Conservation (phyloP, 2,888 invertebrate genomes). For the Rhaphigaster nebulosa region DNA sequence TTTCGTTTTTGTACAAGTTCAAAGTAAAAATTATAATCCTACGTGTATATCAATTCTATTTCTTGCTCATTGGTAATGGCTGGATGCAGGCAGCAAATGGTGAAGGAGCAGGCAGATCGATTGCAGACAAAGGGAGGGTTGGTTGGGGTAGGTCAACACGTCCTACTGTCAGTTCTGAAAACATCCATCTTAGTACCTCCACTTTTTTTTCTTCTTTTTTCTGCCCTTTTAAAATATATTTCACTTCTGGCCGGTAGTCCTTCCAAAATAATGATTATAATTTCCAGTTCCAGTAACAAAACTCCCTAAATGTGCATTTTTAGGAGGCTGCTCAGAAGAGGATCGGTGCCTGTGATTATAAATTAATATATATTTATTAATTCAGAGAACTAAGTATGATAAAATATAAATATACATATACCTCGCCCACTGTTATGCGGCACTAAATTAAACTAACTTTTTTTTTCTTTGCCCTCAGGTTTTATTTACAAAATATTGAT, state of each 20-base stretch:
- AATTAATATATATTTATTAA: no score
- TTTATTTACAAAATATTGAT: no score
- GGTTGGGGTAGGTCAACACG: constrained; percentile 34
- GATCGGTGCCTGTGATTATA: no score
- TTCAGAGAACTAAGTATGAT: no score
- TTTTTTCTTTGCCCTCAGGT: no score
- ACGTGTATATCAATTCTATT: not conserved
- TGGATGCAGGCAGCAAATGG: constrained; percentile 3
- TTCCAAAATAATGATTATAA: not conserved
- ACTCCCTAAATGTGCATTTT: no score
- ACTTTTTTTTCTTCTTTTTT: not conserved
- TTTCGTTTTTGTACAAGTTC: not conserved
- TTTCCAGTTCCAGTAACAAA: no score
- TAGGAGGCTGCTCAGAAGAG: no score
- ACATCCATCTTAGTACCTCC: not conserved
- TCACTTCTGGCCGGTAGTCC: not conserved
- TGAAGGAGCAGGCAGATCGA: constrained; percentile 10
- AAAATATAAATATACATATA: no score
- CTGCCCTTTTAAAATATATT: not conserved
- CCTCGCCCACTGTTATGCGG: no score
- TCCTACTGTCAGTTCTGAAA: not conserved
- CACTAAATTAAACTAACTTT: no score
- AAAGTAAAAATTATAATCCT: not conserved
- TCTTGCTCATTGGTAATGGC: not conserved
- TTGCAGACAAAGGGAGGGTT: constrained; percentile 34